Evolutionary conservation across 2,888 invertebrate species (phyloP), one percentile per base, ranked within the genome.

Genomic region (Deilephila elpenor): DNA sequence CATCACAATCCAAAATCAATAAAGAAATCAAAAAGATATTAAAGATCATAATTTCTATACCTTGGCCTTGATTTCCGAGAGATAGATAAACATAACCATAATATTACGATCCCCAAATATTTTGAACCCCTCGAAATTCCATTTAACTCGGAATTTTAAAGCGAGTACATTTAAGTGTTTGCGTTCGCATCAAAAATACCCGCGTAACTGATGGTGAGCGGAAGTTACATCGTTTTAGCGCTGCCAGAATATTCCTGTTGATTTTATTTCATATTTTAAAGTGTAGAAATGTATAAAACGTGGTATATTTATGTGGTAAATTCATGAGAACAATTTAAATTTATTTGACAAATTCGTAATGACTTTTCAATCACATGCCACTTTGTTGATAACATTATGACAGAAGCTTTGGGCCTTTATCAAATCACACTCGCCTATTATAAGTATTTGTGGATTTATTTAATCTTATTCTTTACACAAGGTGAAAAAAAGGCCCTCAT

Each of bases 101-200:
- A n/a, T 44, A 6, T n/a, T 56, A 56, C 56, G 19, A 19, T 56
- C 56, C 7, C n/a, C 5, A 19, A 56, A 56, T 56, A 56, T 56
- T 3, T 56, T 56, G 1, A 56, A n/a, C 56, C 56, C n/a, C 56
- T 56, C n/a, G 56, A 56, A 56, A 56, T 56, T 56, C 56, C 56
- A 56, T 56, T 56, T 56, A 19, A 56, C 56, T 56, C 29, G 1
- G 14, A 25, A 60, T 61, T 61, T 32, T 61, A 61, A 32, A 61
- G 56, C 61, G 32, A 61, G 32, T 29, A 32, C 61, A 32, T 25
- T 60, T 56, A 56, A 56, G 32, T 61, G 32, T 61, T 61, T 61
- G 61, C 61, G 32, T 61, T 61, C 61, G 17, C 61, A 34, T 32
- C 61, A 61, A 29, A 32, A 32, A 61, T 32, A 19, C 61, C 8